Evolutionary conservation across 1,140 invertebrate species (phyloP).

Genomic region (Heliconius nattereri): DNA sequence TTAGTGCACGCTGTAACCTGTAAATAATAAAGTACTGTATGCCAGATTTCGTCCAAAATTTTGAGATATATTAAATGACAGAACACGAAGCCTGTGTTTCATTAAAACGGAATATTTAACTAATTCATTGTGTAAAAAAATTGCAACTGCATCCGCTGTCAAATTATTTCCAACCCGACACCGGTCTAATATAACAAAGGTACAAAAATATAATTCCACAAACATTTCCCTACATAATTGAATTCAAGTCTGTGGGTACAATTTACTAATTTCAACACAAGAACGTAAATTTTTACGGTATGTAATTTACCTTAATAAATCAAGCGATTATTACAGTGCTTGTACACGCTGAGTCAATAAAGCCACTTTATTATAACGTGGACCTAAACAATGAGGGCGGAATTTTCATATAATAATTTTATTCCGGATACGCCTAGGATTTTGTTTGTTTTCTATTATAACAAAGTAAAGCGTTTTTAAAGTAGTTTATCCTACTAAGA

Average conservation of each 20-base stretch:
- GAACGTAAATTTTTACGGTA: neutral
- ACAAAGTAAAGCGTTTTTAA: neutral
- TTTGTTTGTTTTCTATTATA: neutral
- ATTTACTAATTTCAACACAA: neutral
- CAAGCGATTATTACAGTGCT: conserved; percentile 1
- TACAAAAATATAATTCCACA: neutral
- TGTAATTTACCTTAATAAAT: conserved; percentile 2
- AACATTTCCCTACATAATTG: neutral
- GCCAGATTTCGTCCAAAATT: too few species aligned
- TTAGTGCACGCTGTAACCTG: too few species aligned
- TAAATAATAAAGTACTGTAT: too few species aligned
- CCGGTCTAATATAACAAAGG: neutral
- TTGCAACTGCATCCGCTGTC: too few species aligned
- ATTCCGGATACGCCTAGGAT: neutral
- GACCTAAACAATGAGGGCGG: neutral
- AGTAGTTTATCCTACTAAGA: too few species aligned
- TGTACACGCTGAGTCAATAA: conserved; percentile 5
- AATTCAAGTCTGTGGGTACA: neutral
- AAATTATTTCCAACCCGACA: too few species aligned
- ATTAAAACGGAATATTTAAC: too few species aligned
- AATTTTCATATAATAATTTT: neutral
- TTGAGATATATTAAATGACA: too few species aligned
- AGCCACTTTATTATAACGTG: neutral
- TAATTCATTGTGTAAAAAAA: too few species aligned
- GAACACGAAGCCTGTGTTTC: too few species aligned